Conservation (phyloP, 2,888 invertebrate genomes). For the Gastracanthus pulcherrimus region DNA sequence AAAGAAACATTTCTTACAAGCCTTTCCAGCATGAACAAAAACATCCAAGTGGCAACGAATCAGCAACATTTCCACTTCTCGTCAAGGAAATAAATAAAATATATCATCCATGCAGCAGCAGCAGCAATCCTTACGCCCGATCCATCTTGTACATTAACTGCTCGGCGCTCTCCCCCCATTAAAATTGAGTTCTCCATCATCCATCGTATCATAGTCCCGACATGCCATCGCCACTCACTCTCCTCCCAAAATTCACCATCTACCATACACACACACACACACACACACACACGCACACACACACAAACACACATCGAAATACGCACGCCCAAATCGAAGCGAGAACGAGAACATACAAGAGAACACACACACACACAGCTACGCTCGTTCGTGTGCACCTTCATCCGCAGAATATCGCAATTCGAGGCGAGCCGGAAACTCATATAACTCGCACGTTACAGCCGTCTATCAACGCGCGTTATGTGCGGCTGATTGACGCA, state of each 20-base stretch:
- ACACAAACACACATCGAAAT: too few species aligned
- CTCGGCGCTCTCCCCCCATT: neutral
- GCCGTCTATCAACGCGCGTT: constrained; percentile 23
- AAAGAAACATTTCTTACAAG: too few species aligned
- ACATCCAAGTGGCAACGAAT: too few species aligned
- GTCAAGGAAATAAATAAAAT: neutral
- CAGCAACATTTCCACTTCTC: too few species aligned
- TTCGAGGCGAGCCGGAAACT: neutral
- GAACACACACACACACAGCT: neutral
- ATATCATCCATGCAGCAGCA: neutral
- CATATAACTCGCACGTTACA: constrained; percentile 24
- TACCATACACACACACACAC: neutral
- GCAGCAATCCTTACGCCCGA: neutral
- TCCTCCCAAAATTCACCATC: neutral
- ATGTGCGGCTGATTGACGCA: constrained; percentile 15
- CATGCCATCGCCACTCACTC: neutral
- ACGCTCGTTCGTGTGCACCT: neutral
- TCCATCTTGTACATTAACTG: neutral
- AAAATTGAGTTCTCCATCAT: constrained; percentile 16
- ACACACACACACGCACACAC: neutral
- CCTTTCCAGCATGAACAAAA: too few species aligned
- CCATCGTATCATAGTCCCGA: constrained; percentile 11
- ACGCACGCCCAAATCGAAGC: too few species aligned
- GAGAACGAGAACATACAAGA: too few species aligned
- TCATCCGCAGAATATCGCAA: constrained; percentile 4